phyloP scores from a whole-genome alignment of 64 coral and sea anemone genomes.

The Montipora foliosa region DNA sequence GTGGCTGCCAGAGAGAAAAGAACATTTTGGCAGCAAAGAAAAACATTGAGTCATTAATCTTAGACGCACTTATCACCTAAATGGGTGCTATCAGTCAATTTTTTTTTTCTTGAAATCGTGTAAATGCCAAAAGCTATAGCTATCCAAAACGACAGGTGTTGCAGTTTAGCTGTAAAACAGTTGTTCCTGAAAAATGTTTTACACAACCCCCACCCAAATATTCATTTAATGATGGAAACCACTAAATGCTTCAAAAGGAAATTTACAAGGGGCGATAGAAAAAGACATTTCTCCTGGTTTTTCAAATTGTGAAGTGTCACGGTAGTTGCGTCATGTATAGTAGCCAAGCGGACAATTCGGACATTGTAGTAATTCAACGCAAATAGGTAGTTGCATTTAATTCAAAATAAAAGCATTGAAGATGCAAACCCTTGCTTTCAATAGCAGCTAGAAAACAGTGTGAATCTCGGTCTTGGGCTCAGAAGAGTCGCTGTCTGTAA shows the following conservation, averaged over 20 bases:
- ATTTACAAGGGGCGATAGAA: not conserved
- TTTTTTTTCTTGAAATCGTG: too few relatives aligned
- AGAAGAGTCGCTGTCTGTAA: too few relatives aligned
- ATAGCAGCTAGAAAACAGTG: not conserved
- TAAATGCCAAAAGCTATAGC: too few relatives aligned
- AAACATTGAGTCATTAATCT: too few relatives aligned
- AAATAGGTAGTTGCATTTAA: not conserved
- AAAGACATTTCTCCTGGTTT: too few relatives aligned
- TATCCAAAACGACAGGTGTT: not conserved
- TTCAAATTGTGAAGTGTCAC: too few relatives aligned
- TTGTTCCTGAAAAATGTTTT: not conserved
- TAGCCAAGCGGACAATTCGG: not conserved
- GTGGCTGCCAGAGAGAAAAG: too few relatives aligned
- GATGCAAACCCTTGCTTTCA: not conserved
- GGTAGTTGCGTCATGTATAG: too few relatives aligned
- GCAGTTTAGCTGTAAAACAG: not conserved
- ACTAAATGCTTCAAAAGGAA: not conserved
- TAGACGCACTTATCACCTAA: too few relatives aligned
- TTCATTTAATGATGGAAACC: not conserved
- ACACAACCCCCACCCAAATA: not conserved
- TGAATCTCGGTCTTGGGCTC: not conserved
- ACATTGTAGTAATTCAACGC: not conserved
- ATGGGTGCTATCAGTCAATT: too few relatives aligned
- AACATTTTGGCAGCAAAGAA: too few relatives aligned
- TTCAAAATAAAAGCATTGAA: not conserved